Percentiles rank a stretch among this genome's conserved stretches.
Conservation (phyloP, 2,888 invertebrate species). For the Pachydiplax longipennis region DNA sequence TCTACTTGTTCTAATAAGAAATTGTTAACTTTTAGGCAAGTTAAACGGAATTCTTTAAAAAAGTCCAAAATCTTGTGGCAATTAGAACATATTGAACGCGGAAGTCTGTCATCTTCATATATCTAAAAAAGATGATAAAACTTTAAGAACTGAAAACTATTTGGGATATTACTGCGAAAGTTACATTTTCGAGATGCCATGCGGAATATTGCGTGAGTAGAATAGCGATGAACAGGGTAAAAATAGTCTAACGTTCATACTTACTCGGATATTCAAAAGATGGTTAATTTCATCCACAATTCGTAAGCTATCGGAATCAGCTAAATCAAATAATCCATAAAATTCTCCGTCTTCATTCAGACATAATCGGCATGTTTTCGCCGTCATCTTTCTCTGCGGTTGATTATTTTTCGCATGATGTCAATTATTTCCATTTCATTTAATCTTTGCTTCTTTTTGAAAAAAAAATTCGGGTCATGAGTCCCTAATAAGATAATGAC, state of each 20-base stretch:
- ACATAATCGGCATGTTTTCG: conserved; percentile 11
- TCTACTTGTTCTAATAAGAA: not conserved
- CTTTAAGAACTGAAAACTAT: not conserved
- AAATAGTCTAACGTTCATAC: not conserved
- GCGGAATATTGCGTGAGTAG: not conserved
- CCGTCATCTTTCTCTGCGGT: not conserved
- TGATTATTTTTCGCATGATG: too few relatives aligned
- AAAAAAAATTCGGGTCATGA: too few relatives aligned
- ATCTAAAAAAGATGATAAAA: not conserved
- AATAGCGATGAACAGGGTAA: not conserved
- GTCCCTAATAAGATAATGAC: too few relatives aligned
- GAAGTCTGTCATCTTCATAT: not conserved
- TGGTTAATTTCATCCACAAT: not conserved
- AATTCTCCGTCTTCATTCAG: not conserved
- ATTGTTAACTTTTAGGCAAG: not conserved
- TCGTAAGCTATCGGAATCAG: not conserved
- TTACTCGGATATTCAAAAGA: not conserved
- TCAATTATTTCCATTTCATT: too few relatives aligned
- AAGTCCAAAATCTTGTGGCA: not conserved
- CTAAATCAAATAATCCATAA: not conserved
- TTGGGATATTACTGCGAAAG: not conserved
- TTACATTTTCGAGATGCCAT: not conserved
- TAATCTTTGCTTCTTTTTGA: too few relatives aligned
- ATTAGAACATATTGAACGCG: not conserved
- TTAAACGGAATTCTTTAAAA: not conserved